Evolutionary conservation across 2,113 vertebrate genomes (phyloP), one percentile per base, ranked within the genome.

Genomic region (Pelvicachromis taeniatus): DNA sequence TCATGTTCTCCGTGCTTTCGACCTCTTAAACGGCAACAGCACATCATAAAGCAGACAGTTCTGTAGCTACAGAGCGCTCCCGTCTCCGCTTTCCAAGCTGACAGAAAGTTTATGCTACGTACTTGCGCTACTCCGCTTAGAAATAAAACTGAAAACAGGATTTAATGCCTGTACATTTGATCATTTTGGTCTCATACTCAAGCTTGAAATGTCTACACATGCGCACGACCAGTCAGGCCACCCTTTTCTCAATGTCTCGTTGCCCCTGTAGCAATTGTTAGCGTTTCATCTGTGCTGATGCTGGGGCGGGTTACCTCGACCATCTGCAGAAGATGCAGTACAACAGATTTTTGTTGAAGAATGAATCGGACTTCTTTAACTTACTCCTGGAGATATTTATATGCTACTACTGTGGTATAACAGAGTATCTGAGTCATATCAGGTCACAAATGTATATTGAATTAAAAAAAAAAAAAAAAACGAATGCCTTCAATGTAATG

Each of bases 151-250:
- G 53, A 75, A 87, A 87, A 87, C 77, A 2, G 9, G 2, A 75
- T 83, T 89, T 86, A 55, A 73, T 81, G 65, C 40, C 61, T 81
- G 56, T 86, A 38, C 73, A 80, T 91, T 85, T 52, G 23, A 78
- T 80, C 31, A 79, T 82, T 87, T 89, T 85, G 77, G 85, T 91
- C 56, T 82, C 21, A 4, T 58, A 78, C 73, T 87, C 23, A 11
- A 78, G 80, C 54, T 40, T 45, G 81, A 63, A 77, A 85, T 11
- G 35, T 85, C 85, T 78, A 7, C 89, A 50, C 42, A 6, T 90
- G 85, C 83, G 87, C 89, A 5, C 79, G 78, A 45, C 77, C 86
- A 87, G 80, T 70, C 35, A 75, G 75, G 84, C 31, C 79, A 56
- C 21, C 21, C 33, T 42, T 29, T 16, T 77, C 80, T 59, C 17